Conservation (phyloP, 2,888 invertebrate genomes). For the Drosophila meridiana region DNA sequence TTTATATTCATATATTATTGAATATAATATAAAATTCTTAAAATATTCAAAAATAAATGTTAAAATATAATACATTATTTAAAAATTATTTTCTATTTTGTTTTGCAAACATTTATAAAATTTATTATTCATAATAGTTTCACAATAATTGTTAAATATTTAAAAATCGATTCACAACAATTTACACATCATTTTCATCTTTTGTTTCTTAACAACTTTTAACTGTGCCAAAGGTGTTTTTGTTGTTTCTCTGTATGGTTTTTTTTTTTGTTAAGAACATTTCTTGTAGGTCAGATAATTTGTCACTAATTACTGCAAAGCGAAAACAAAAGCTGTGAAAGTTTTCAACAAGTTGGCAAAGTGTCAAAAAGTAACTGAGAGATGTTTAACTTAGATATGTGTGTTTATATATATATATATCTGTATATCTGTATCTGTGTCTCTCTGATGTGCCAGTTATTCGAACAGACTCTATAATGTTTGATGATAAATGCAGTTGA, state of each 20-base stretch:
- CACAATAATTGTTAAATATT: background rate
- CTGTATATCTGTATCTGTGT: constrained; percentile 1
- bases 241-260: background rate
- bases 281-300: constrained; percentile 20
- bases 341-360: constrained; percentile 33
- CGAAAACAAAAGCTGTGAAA: constrained; percentile 55
- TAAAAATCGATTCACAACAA: background rate
- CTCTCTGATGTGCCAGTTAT: constrained; percentile 55
- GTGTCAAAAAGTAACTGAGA: background rate
- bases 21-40: too few relatives aligned
- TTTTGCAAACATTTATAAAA: background rate
- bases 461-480: constrained; percentile 26
- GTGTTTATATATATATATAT: background rate
- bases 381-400: constrained; percentile 2
- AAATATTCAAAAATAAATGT: too few relatives aligned
- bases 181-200: background rate
- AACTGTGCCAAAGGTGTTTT: constrained; percentile 2
- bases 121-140: background rate
- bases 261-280: constrained; percentile 41
- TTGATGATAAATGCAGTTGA: constrained; percentile 62
- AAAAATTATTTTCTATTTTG: background rate
- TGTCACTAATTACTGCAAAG: constrained; percentile 54
- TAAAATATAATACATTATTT: too few relatives aligned
- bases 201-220: background rate
- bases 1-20: too few relatives aligned